Conservation (phyloP, 2,113 vertebrate genomes). For the Pseudorectes ferrugineus region DNA sequence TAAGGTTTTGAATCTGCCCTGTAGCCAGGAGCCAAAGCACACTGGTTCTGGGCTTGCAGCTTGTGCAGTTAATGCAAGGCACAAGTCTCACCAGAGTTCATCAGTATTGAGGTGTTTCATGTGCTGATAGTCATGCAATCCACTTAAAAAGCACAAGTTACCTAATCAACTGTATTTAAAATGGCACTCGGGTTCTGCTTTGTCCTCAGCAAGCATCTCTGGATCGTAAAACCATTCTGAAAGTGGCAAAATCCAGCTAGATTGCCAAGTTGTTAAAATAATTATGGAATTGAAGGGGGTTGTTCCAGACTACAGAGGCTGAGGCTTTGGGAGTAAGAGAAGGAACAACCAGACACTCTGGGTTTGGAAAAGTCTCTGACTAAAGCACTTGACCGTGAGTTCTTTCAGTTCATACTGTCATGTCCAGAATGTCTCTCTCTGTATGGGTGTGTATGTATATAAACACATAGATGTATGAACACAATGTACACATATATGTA, state of each 20-base stretch:
- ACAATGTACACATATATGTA: background rate
- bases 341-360: background rate
- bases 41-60: background rate
- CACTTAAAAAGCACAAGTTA: background rate
- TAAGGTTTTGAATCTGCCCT: background rate
- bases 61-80: background rate
- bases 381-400: background rate
- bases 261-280: background rate
- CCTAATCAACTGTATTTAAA: background rate
- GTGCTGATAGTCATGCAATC: no score
- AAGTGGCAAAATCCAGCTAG: background rate
- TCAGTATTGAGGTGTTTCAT: background rate
- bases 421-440: background rate
- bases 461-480: background rate
- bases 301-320: background rate
- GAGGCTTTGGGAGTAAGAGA: background rate
- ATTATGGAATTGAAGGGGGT: background rate
- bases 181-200: background rate
- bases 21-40: background rate
- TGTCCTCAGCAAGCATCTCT: background rate
- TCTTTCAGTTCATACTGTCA: background rate
- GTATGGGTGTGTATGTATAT: fast-evolving
- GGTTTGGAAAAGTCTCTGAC: background rate
- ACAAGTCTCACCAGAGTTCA: background rate
- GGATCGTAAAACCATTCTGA: fast-evolving